Base-by-base conservation (phyloP, 2,113 vertebrate species). In the Alectura lathami region DNA sequence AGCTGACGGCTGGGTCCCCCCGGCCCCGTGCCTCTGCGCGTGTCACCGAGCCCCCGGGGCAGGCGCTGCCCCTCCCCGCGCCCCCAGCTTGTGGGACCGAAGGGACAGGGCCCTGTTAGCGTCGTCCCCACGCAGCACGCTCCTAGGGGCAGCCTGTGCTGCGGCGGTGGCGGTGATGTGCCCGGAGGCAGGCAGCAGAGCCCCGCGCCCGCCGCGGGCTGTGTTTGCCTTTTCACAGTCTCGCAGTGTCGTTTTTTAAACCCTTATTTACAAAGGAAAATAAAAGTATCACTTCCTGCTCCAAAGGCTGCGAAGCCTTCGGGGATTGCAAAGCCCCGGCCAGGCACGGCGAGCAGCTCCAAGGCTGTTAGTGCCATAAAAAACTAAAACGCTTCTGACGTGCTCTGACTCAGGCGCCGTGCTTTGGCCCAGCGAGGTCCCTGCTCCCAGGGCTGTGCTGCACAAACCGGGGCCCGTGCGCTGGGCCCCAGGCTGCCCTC, bases 361-460 rank as follows among this genome's bases (percentile, higher is more conserved):
- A 64, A 0, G 1, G 24, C 66, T 57, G 48, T 54, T 26, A 40
- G 81, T 34, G 79, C 85, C 72, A 24, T 2, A 68, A 67, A 13
- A 29, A 63, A 60, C 67, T 1, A 40, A 57, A 66, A 8, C 1
- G 1, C 0, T 51, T 77, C 24, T 16, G 20, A 76, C 53, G 29
- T 0, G 62, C 38, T 56, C 53, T 64, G 48, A 36, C 67, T 56
- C 0, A 0, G 73, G 42, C 0, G 4, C 11, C 0, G 0, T 1
- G 3, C 34, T 62, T 67, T 59, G 45, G 84, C 20, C 2, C 6
- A 3, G 22, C n/a, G 23, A 27, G 18, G 82, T 59, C 75, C 48
- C 88, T 2, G 10, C 27, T 70, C 38, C 15, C 16, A 57, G 40
- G 50, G 63, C 1, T 63, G 79, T 47, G n/a, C 18, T 42, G 75